phyloP scores from a whole-genome alignment of 2,888 invertebrate genomes.

The Uloborus plumipes region DNA sequence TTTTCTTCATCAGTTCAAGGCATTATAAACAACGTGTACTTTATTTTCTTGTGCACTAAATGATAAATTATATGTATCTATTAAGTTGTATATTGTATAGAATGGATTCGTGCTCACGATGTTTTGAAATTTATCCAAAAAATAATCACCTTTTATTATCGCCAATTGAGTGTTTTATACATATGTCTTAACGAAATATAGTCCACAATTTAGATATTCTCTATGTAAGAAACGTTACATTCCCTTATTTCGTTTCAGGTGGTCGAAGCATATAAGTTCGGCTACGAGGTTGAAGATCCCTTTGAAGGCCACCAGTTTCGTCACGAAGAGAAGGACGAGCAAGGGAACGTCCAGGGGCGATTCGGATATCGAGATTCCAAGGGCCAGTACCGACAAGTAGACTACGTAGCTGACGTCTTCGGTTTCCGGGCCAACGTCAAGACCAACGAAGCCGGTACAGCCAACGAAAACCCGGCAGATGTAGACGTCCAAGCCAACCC shows the following conservation, averaged over 20 bases:
- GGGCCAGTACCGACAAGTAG: conserved; percentile 48
- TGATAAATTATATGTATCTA: too few relatives aligned
- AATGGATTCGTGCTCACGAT: too few relatives aligned
- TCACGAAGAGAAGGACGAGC: conserved; percentile 40
- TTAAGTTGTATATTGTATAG: too few relatives aligned
- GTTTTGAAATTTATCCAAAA: too few relatives aligned
- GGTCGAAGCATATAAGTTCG: conserved; percentile 47
- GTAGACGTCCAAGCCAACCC: conserved; percentile 26
- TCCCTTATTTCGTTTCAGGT: conserved; percentile 11
- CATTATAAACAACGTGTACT: too few relatives aligned
- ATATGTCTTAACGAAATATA: too few relatives aligned
- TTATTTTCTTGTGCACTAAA: too few relatives aligned
- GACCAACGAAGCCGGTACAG: conserved; percentile 38
- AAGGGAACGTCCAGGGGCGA: conserved; percentile 42
- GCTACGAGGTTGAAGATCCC: conserved; percentile 41
- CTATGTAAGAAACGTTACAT: neutral
- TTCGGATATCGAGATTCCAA: conserved; percentile 52
- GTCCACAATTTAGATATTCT: too few relatives aligned
- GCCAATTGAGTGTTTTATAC: too few relatives aligned
- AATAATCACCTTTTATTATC: too few relatives aligned
- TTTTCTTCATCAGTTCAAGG: too few relatives aligned
- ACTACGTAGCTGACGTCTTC: conserved; percentile 43
- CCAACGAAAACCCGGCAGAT: conserved; percentile 36
- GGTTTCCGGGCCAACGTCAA: conserved; percentile 47
- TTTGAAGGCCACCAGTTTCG: conserved; percentile 47